These are phyloP conservation scores for Nebria salina DNA, from an alignment of 2,888 invertebrate genomes.

Conservation along the genomic window DNA sequence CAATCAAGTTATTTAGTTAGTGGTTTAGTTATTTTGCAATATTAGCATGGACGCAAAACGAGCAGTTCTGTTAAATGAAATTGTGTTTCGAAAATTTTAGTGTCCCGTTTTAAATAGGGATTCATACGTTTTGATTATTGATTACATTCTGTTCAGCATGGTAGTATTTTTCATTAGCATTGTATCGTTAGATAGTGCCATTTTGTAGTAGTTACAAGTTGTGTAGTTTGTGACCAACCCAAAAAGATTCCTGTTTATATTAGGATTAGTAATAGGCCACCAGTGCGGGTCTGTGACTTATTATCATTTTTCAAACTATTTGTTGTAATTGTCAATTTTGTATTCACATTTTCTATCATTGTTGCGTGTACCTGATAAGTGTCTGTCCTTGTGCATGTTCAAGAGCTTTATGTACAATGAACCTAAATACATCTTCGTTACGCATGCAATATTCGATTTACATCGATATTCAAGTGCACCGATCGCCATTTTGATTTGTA, in stretches of 20 bases:
- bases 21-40: constrained; percentile 7
- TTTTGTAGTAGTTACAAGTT: constrained; percentile 60
- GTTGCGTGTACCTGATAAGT: constrained; percentile 24
- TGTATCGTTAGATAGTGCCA: constrained; percentile 62
- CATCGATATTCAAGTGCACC: background rate
- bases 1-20: constrained; percentile 6
- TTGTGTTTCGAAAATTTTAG: background rate
- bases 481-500: constrained; percentile 17
- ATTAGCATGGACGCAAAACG: background rate
- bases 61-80: background rate
- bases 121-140: constrained; percentile 4
- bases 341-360: background rate
- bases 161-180: constrained; percentile 59
- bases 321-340: background rate
- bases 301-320: background rate
- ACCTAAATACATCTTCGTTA: background rate
- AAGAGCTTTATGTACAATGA: constrained; percentile 2
- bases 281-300: background rate
- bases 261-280: background rate
- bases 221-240: constrained; percentile 63
- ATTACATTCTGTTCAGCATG: constrained; percentile 58
- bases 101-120: background rate
- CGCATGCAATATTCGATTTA: background rate
- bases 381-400: constrained; percentile 25
- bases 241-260: constrained; percentile 57